These are phyloP conservation scores for Fringilla coelebs DNA, from an alignment of 2,797 vertebrate genomes.

Conservation along the genomic window DNA sequence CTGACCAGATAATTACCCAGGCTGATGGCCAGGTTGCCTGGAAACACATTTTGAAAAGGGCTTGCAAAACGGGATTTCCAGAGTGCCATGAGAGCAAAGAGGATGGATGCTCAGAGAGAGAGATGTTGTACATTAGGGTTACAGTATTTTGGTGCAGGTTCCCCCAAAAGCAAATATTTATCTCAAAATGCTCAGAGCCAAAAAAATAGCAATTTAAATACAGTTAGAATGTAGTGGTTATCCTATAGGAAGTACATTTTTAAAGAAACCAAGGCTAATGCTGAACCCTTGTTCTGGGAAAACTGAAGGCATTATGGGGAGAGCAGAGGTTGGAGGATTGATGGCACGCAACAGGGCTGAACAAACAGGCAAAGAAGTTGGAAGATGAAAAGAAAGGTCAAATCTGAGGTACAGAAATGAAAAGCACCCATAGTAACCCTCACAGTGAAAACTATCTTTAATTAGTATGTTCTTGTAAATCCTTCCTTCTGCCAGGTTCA, in stretches of 20 bases:
- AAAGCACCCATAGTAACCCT: neutral
- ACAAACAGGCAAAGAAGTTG: neutral
- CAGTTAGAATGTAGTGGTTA: neutral
- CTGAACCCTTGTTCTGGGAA: neutral
- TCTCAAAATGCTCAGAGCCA: neutral
- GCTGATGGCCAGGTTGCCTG: neutral
- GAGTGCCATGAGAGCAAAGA: neutral
- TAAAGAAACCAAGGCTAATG: neutral
- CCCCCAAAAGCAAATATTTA: neutral
- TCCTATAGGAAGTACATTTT: neutral
- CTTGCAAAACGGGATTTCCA: neutral
- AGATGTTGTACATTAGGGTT: neutral
- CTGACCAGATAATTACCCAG: neutral
- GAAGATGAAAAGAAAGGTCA: neutral
- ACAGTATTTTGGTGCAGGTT: neutral
- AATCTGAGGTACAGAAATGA: neutral
- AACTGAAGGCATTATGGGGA: neutral
- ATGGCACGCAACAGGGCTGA: neutral
- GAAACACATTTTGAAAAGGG: neutral
- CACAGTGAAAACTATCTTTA: neutral
- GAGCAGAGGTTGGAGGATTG: neutral
- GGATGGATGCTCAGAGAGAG: neutral
- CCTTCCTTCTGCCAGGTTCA: neutral
- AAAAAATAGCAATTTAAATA: neutral
- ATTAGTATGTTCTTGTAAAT: neutral